A percentile compares a stretch with the other conserved stretches of the same genome.
Evolutionary conservation across 2,113 vertebrate genomes (phyloP).

Genomic region (Phylloscopus trochilus): DNA sequence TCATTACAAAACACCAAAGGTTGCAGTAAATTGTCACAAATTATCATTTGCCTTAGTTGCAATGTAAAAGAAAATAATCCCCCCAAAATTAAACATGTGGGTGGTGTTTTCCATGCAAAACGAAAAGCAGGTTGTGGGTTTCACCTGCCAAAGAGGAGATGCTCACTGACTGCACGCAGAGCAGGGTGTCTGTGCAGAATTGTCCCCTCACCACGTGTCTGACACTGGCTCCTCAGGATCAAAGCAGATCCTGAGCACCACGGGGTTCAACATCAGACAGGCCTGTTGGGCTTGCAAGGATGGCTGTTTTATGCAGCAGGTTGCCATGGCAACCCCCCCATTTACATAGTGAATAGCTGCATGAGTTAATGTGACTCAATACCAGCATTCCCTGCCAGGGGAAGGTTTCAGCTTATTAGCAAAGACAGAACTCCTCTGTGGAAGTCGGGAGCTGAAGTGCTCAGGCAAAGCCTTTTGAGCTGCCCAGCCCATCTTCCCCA

Average conservation of each 20-base stretch:
- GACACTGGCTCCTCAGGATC: background rate
- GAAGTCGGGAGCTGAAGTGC: background rate
- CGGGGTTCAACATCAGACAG: background rate
- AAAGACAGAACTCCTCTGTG: background rate
- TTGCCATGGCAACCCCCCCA: constrained; percentile 17
- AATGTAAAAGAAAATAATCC: background rate
- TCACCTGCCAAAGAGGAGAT: rapidly evolving
- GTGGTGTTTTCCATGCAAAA: background rate
- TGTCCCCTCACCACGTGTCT: background rate
- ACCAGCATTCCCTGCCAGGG: background rate
- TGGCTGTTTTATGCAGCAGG: background rate
- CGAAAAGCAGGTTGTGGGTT: background rate
- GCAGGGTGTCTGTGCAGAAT: rapidly evolving
- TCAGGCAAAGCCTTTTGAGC: background rate
- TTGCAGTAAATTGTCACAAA: background rate
- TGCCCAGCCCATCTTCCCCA: background rate
- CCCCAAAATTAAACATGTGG: background rate
- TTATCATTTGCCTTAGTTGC: background rate
- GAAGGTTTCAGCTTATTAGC: background rate
- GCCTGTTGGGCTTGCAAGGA: background rate
- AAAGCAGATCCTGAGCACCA: background rate
- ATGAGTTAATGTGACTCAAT: background rate
- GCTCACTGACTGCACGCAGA: background rate
- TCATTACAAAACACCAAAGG: background rate
- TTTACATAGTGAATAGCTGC: background rate